Percentiles rank a stretch among this genome's conserved stretches.
Evolutionary conservation across 1,140 invertebrate species (phyloP).

Genomic region (Hypothenemus hampei): DNA sequence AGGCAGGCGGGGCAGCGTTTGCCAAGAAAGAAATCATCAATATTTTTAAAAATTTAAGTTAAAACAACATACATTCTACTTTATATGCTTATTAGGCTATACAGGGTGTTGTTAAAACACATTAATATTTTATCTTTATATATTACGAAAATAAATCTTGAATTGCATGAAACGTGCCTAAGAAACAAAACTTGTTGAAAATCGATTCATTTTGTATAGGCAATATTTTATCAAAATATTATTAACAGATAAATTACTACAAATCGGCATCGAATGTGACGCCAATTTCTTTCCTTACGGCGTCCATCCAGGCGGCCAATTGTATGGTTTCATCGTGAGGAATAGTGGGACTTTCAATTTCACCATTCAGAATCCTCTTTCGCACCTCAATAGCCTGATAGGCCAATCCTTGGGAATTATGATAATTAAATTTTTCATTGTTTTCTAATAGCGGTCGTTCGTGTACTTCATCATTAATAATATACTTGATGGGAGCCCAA

Average conservation of each 20-base stretch:
- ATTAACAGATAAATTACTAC: constrained; percentile 9
- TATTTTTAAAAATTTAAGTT: too few species aligned
- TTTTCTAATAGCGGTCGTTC: constrained; percentile 21
- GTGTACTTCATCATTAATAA: constrained; percentile 9
- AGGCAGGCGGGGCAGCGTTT: too few species aligned
- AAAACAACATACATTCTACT: too few species aligned
- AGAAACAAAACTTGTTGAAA: too few species aligned
- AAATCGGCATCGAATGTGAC: constrained; percentile 55
- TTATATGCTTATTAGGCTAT: too few species aligned
- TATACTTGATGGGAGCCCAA: constrained; percentile 48
- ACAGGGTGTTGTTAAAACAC: too few species aligned
- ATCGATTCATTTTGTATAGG: too few species aligned
- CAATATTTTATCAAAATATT: too few species aligned
- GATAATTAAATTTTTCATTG: constrained; percentile 52
- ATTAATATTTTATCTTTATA: too few species aligned
- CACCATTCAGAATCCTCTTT: constrained; percentile 59
- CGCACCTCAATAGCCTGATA: constrained; percentile 71
- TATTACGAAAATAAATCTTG: too few species aligned
- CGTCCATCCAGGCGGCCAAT: constrained; percentile 61
- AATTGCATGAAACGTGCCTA: too few species aligned
- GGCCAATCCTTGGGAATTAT: constrained; percentile 63
- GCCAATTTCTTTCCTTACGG: constrained; percentile 61
- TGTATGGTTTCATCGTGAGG: constrained; percentile 55
- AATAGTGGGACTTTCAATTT: constrained; percentile 58
- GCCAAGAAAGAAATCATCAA: too few species aligned